phyloP scores from a whole-genome alignment of 2,888 invertebrate species.

The Hofmannophila pseudospretella region DNA sequence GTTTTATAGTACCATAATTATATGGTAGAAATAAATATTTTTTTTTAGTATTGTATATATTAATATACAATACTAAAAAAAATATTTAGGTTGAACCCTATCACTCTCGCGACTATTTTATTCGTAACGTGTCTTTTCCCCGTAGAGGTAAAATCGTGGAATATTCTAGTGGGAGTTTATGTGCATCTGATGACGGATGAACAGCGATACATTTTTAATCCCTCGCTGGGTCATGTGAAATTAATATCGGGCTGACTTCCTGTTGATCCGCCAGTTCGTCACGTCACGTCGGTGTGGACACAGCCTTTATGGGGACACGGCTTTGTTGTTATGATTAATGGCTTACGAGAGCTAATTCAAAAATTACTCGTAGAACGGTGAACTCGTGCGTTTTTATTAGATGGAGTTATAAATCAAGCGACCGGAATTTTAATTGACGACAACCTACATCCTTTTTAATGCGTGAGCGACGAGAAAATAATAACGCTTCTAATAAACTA shows the following conservation, averaged over 20 bases:
- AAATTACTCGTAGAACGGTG: too few relatives aligned
- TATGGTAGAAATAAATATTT: too few relatives aligned
- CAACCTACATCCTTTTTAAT: too few relatives aligned
- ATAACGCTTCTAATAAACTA: too few relatives aligned
- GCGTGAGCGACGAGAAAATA: too few relatives aligned
- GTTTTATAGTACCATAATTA: too few relatives aligned
- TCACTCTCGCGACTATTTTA: neutral
- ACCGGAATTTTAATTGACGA: too few relatives aligned
- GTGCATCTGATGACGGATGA: constrained; percentile 8
- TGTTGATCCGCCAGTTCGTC: constrained; percentile 12
- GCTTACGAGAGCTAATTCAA: neutral
- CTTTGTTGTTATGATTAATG: constrained; percentile 2
- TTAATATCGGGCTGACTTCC: constrained; percentile 18
- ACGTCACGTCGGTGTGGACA: constrained; percentile 9
- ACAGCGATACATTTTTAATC: constrained; percentile 12
- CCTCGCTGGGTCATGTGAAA: constrained; percentile 16
- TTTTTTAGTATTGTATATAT: too few relatives aligned
- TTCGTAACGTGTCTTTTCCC: neutral
- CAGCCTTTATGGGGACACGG: constrained; percentile 1
- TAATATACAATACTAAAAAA: too few relatives aligned
- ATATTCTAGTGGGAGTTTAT: constrained; percentile 13
- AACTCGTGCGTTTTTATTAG: too few relatives aligned
- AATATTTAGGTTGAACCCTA: neutral
- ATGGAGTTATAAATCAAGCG: too few relatives aligned
- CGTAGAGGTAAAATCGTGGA: neutral